Percentiles rank a stretch among this genome's conserved stretches.
These are phyloP conservation scores for Trichacis sp. DNA, from an alignment of 2,888 invertebrate genomes.

Conservation along the genomic window DNA sequence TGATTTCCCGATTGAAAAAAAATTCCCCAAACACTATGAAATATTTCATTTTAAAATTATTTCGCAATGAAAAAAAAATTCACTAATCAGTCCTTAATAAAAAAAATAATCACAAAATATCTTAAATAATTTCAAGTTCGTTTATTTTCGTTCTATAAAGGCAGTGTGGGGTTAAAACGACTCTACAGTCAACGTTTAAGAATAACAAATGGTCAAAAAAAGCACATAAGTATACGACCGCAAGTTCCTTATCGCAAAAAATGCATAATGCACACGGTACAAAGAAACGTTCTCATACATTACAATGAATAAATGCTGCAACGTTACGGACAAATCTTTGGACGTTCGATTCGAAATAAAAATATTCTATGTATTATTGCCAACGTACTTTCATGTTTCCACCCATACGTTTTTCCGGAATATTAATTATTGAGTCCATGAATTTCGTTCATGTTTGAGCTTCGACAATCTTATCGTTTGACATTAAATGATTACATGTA, in stretches of 20 bases:
- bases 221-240: background rate
- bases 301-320: background rate
- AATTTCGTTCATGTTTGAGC: slow-evolving; percentile 26
- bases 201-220: background rate
- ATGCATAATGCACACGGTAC: background rate
- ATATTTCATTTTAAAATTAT: too few species aligned
- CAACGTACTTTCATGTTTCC: background rate
- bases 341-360: background rate
- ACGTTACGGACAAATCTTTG: background rate
- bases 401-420: too few species aligned
- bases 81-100: too few species aligned
- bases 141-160: too few species aligned
- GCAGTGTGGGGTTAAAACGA: too few species aligned
- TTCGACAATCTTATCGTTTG: slow-evolving; percentile 13
- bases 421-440: too few species aligned
- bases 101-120: too few species aligned
- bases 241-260: background rate
- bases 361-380: background rate
- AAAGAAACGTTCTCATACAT: background rate
- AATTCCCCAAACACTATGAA: too few species aligned
- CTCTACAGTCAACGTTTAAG: background rate
- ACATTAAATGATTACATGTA: slow-evolving; percentile 31
- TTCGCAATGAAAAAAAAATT: too few species aligned
- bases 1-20: too few species aligned
- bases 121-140: too few species aligned